Conservation (phyloP, 2,113 vertebrate species). For the Passer montanus region DNA sequence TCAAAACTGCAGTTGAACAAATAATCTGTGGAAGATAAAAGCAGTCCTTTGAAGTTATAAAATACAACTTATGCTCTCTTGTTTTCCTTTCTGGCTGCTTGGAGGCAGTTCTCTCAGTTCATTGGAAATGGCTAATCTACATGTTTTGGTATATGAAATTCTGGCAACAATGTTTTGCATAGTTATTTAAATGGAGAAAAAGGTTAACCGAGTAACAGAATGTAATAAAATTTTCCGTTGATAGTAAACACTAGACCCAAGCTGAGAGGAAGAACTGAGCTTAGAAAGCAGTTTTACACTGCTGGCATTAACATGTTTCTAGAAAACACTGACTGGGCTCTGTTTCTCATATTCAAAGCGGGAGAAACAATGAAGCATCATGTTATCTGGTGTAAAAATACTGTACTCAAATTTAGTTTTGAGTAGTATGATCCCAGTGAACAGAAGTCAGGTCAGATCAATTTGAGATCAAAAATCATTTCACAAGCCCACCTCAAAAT, state of each 20-base stretch:
- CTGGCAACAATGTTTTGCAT: not conserved
- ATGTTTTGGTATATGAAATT: slow-evolving; percentile 17
- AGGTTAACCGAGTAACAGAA: not conserved
- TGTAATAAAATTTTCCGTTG: not conserved
- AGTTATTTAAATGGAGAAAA: slow-evolving; percentile 33
- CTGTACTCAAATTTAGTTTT: not conserved
- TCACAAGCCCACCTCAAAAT: slow-evolving; percentile 22
- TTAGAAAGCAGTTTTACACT: slow-evolving; percentile 1
- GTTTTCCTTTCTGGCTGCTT: slow-evolving; percentile 20
- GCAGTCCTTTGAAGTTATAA: slow-evolving; percentile 20
- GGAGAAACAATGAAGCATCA: not conserved
- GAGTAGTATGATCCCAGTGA: not conserved
- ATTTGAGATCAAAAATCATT: not conserved
- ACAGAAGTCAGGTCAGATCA: slow-evolving; percentile 1
- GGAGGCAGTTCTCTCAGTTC: not conserved
- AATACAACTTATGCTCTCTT: not conserved
- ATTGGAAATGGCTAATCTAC: slow-evolving; percentile 15
- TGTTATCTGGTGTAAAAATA: not conserved
- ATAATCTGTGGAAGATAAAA: slow-evolving; percentile 47
- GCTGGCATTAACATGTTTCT: not conserved
- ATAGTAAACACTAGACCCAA: not conserved
- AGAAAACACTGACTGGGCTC: not conserved
- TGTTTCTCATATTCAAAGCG: not conserved
- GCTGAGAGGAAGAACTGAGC: not conserved
- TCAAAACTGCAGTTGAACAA: slow-evolving; percentile 16